Conservation (phyloP, 2,797 vertebrate genomes). For the Ataeniobius toweri region DNA sequence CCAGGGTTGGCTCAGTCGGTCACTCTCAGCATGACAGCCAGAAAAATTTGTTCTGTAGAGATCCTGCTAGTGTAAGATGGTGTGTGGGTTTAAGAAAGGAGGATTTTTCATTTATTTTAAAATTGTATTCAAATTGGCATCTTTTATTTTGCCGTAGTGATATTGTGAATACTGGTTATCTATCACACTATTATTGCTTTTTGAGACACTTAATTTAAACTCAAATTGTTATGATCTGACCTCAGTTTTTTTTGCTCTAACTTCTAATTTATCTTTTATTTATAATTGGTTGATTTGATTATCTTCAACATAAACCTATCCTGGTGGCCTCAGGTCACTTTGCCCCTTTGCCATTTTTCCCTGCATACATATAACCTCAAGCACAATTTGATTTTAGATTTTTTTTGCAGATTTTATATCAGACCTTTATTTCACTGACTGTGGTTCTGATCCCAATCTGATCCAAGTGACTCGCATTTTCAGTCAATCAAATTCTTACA, state of each 20-base stretch:
- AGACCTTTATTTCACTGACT: too few species aligned
- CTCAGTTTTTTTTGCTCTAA: not conserved
- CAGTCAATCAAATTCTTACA: too few species aligned
- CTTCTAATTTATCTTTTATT: too few species aligned
- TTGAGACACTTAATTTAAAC: not conserved
- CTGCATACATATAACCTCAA: too few species aligned
- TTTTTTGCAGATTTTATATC: too few species aligned
- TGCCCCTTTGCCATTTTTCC: too few species aligned
- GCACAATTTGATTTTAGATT: too few species aligned
- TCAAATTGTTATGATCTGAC: not conserved
- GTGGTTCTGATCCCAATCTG: too few species aligned
- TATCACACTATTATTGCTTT: not conserved
- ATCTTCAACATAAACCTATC: too few species aligned
- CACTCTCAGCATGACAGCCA: slow-evolving; percentile 46
- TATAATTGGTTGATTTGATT: too few species aligned
- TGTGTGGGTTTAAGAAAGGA: slow-evolving; percentile 1
- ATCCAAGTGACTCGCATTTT: too few species aligned
- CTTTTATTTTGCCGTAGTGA: not conserved
- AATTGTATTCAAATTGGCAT: not conserved
- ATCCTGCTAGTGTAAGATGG: not conserved
- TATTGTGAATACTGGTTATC: not conserved
- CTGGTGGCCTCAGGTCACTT: too few species aligned
- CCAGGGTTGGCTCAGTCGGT: slow-evolving; percentile 56
- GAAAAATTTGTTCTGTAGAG: slow-evolving; percentile 25
- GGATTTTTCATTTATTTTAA: not conserved